Base-by-base conservation (phyloP, 1,140 invertebrate genomes). In the Drosophila bocqueti region DNA sequence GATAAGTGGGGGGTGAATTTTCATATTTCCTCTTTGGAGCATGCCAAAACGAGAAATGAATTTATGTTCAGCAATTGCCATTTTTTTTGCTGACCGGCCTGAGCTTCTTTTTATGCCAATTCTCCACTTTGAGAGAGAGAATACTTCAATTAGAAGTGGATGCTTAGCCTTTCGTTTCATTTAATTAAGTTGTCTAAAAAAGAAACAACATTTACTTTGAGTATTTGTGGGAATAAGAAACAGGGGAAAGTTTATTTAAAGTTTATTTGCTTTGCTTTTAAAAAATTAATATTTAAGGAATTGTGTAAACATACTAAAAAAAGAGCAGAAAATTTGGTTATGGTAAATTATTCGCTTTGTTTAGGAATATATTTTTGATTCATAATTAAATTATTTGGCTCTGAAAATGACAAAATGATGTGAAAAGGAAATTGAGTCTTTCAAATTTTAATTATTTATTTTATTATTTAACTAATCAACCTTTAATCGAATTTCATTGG, bases 21-120 rank as follows among this genome's bases (percentile, higher is more conserved):
- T 77, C 73, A 77, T 77, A 77, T 77, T 77, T 77, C 55, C 50
- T 58, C 52, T 77, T 57, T 57, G 54, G 3, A 45, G 8, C 24
- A n/a, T 8, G 15, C 7, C 55, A 69, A 43, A 52, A 45, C n/a
- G 31, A 57, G 42, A 49, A 68, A 69, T 40, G 62, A 77, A 57
- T 68, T 77, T 46, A 55, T 43, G 42, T 45, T 31, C 29, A 45
- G 63, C 63, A 76, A 54, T 47, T 67, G 75, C 42, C 58, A 24
- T 24, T 47, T 64, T 76, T 38, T 50, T 55, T 24, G 24, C 73
- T 60, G 21, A 38, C 49, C 42, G 38, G 18, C 9, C 43, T 1
- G 64, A 18, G 21, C 73, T 57, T 60, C 34, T 47, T 76, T 43
- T 68, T 43, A 13, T 49, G n/a, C 18, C 10, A 47, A 16, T 47